A percentile compares a stretch with the other conserved stretches of the same genome.
These are phyloP conservation scores for Gari tellinella DNA, from an alignment of 2,888 invertebrate genomes.

Conservation along the genomic window DNA sequence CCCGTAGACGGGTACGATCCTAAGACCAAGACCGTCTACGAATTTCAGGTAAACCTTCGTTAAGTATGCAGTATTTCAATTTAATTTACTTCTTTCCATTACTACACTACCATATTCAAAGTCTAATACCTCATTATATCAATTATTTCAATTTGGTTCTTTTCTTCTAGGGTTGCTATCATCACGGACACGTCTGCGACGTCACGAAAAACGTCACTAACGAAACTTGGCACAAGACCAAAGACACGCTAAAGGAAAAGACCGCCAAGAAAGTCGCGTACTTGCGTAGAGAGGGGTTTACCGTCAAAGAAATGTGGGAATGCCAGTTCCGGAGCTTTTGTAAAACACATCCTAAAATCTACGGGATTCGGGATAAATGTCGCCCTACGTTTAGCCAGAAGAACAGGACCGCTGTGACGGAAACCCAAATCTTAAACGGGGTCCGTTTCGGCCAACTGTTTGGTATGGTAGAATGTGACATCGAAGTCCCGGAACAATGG, in stretches of 20 bases:
- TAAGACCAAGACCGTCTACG: slow-evolving; percentile 17
- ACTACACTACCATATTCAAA: background rate
- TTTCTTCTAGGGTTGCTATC: slow-evolving; percentile 33
- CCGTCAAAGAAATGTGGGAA: slow-evolving; percentile 40
- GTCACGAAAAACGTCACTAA: slow-evolving; percentile 23
- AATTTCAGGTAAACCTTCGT: slow-evolving; percentile 27
- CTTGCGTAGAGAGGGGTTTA: slow-evolving; percentile 22
- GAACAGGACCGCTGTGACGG: slow-evolving; percentile 18
- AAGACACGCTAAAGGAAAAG: slow-evolving; percentile 9
- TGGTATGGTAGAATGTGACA: slow-evolving; percentile 37
- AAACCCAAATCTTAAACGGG: slow-evolving; percentile 26
- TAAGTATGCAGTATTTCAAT: background rate
- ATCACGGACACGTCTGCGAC: slow-evolving; percentile 34
- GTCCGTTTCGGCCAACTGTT: slow-evolving; percentile 17
- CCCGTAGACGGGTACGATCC: slow-evolving; percentile 29
- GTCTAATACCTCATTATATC: background rate
- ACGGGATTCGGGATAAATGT: slow-evolving; percentile 14
- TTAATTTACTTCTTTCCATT: background rate
- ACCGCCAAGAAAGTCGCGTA: slow-evolving; percentile 4
- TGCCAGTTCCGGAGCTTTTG: slow-evolving; percentile 24
- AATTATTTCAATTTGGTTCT: background rate
- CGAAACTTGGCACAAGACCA: slow-evolving; percentile 25
- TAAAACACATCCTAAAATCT: slow-evolving; percentile 21
- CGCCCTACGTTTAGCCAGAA: slow-evolving; percentile 23
- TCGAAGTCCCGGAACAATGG: slow-evolving; percentile 41